These are phyloP conservation scores for Phrynocephalus versicolor DNA, from an alignment of 2,113 vertebrate species.

Conservation along the genomic window DNA sequence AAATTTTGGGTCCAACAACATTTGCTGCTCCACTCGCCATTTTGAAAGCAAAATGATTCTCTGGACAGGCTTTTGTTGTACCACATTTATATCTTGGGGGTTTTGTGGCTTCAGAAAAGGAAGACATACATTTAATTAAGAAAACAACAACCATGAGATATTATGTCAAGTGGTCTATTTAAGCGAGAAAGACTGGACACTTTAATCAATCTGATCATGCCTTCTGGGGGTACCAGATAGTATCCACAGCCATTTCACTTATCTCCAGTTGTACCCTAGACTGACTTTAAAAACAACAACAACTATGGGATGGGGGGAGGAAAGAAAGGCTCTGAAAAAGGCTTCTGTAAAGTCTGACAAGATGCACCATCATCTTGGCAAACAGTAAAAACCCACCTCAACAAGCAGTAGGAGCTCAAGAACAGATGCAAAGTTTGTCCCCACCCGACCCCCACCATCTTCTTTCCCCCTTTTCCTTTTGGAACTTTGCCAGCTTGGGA, in stretches of 20 bases:
- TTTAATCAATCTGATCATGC: background rate
- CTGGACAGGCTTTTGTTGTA: constrained; percentile 87
- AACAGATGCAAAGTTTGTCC: background rate
- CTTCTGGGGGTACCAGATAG: background rate
- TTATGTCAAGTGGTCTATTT: background rate
- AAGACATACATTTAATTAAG: constrained; percentile 41
- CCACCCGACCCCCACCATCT: too few species aligned
- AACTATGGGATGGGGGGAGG: too few species aligned
- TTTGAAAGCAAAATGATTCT: constrained; percentile 93
- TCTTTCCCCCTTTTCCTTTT: background rate
- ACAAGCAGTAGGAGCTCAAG: background rate
- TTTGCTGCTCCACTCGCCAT: constrained; percentile 95
- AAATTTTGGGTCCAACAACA: constrained; percentile 94
- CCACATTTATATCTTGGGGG: constrained; percentile 85
- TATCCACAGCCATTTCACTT: background rate
- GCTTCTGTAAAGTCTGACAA: background rate
- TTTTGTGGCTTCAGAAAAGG: constrained; percentile 77
- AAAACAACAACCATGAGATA: background rate
- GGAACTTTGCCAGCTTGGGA: background rate
- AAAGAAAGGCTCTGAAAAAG: background rate
- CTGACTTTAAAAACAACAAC: too few species aligned
- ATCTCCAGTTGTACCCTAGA: background rate
- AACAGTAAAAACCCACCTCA: background rate
- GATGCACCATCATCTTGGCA: background rate
- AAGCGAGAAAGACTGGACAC: background rate